Evolutionary conservation across 2,888 invertebrate species (phyloP), one percentile per base, ranked within the genome.

Genomic region (Anthrax anthrax): DNA sequence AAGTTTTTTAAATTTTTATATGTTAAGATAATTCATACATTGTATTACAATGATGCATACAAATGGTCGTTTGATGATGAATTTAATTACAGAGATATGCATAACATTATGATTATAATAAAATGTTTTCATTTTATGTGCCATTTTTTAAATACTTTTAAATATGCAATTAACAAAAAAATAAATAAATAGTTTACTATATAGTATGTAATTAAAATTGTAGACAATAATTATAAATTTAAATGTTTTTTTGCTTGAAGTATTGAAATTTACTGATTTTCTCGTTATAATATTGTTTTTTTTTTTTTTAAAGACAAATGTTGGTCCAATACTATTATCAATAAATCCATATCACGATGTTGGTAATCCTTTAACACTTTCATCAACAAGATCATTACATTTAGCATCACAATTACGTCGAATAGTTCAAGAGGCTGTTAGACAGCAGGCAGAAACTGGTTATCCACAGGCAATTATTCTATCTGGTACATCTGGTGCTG

Each of bases 391-490:
- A 64, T 73, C 78, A 39, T 72, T 87, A 60, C 74, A 81, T 17
- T 67, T 83, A 55, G 78, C 85, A 55, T 77, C 83, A n/a, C 88
- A 90, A 67, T 74, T 94, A 55, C 81, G 85, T 65, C 81, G 82
- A 64, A 85, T 92, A 46, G 90, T 92, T 47, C 84, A 85, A 70
- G 90, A 90, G 72, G 90, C 91, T 42, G 88, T 92, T 56, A 76
- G 90, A 52, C 91, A 91, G 70, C 91, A 92, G 71, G 85, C 87
- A 47, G 94, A 94, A 73, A 89, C 90, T 54, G 92, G 92, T 56
- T 92, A 91, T 71, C 92, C 92, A 47, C 94, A 94, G 71, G 91
- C 92, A 56, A 87, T 94, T 60, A 90, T 94, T 55, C 76, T 92
- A 47, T 92, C 87, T 53, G 90, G 89, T 77, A 71, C 86, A 47